phyloP scores from a whole-genome alignment of 2,888 invertebrate species.

The Napeogenes inachia region DNA sequence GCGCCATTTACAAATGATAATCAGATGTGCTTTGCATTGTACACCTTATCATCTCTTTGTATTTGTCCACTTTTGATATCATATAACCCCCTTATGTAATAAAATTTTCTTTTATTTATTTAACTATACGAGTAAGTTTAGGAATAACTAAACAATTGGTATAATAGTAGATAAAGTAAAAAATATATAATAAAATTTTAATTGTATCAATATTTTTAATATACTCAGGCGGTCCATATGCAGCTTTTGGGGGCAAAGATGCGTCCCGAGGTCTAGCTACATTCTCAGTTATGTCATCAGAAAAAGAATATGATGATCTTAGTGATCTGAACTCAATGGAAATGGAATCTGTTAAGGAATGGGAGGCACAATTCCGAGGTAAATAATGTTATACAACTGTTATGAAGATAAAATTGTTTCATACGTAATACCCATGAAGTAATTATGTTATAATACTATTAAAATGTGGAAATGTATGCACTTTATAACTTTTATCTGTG shows the following conservation, averaged over 20 bases:
- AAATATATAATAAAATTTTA: too few relatives aligned
- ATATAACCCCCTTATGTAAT: background rate
- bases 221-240: slow-evolving; percentile 91
- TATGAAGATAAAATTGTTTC: background rate
- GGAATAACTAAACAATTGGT: background rate
- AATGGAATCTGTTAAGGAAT: slow-evolving; percentile 96
- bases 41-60: background rate
- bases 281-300: slow-evolving; percentile 88
- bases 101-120: background rate
- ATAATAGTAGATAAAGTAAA: too few relatives aligned
- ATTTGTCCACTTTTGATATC: background rate
- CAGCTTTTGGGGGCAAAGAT: slow-evolving; percentile 95
- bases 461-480: background rate
- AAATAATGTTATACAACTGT: slow-evolving; percentile 29
- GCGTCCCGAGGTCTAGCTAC: slow-evolving; percentile 96
- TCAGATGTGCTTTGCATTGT: slow-evolving; percentile 6
- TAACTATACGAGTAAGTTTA: background rate
- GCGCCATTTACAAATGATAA: slow-evolving; percentile 6
- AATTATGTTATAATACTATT: too few relatives aligned
- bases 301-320: slow-evolving; percentile 95
- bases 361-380: slow-evolving; percentile 99
- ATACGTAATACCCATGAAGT: too few relatives aligned
- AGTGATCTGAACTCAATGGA: slow-evolving; percentile 94
- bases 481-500: background rate
- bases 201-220: slow-evolving; percentile 4